Base-by-base conservation (phyloP, 2,113 vertebrate species). In the Scophthalmus maximus region DNA sequence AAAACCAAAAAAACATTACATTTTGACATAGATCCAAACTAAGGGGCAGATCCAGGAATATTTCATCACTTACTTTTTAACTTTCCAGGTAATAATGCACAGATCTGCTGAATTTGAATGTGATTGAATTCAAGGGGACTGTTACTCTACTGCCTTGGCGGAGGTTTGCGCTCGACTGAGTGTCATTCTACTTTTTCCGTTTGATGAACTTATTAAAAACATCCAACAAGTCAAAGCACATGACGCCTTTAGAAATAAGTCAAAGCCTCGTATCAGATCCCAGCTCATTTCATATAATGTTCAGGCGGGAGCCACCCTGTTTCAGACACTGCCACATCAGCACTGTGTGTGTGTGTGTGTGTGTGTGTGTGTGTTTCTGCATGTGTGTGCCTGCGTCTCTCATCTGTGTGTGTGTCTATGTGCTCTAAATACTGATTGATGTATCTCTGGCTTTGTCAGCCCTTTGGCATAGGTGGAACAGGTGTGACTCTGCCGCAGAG, bases 391-490 rank as follows among this genome's bases (percentile, higher is more conserved):
- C 56, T 70, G 58, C 58, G 67, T 36, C 17, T 72, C 23, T 73
- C 46, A 26, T 64, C 61, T 81, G 84, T 68, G 49, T 59, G 57
- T 32, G 68, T 59, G 62, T 60, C 25, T 78, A n/a, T 62, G 76
- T 88, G 88, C 60, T 86, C 46, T 82, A 87, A 87, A 87, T 81
- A 85, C 89, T 95, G 94, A 95, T 87, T 94, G 94, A 94, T 93
- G 91, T 89, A 87, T 40, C 80, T 91, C 84, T 87, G 92, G 90
- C 91, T 94, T 91, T 92, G 92, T 91, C 89, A 88, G 91, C 82
- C 92, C 94, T 93, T 92, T 93, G 93, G 92, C 91, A 92, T 90
- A 92, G 90, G 89, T 92, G 92, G 91, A 95, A 93, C 94, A 96
- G 95, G 94, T 95, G 94, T 94, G 92, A 85, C 49, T 94, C 87